A percentile compares a stretch with the other conserved stretches of the same genome.
Evolutionary conservation across 2,797 vertebrate genomes (phyloP).

Genomic region (Babyrousa celebensis): DNA sequence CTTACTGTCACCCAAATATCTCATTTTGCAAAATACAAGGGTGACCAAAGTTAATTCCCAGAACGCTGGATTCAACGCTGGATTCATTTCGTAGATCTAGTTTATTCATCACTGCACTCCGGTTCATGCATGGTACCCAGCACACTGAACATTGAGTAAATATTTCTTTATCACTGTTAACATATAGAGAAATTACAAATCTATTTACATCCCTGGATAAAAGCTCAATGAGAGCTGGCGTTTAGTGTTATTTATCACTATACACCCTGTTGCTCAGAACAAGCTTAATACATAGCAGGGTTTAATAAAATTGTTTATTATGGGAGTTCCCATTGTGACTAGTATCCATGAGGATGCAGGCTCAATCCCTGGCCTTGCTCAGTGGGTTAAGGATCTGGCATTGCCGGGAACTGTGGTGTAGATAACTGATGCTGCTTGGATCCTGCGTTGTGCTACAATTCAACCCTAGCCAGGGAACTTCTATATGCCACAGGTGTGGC

Average conservation of each 20-base stretch:
- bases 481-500: no score
- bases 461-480: no score
- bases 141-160: neutral
- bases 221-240: neutral
- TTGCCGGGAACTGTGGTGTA: no score
- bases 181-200: constrained; percentile 13
- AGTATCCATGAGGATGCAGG: no score
- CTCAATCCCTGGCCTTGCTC: no score
- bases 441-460: no score
- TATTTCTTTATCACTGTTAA: neutral
- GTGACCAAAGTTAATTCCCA: neutral
- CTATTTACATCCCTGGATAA: neutral
- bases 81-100: neutral
- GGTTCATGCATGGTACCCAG: neutral
- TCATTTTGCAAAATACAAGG: constrained; percentile 14
- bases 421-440: no score
- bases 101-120: neutral
- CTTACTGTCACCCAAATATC: neutral
- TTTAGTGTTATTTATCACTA: neutral
- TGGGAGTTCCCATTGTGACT: no score
- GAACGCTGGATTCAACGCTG: neutral
- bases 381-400: no score
- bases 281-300: neutral
- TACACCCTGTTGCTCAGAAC: neutral
- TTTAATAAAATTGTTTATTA: neutral